A percentile compares a stretch with the other conserved stretches of the same genome.
phyloP scores from a whole-genome alignment of 2,888 invertebrate species.

The Drosophila koepferae region DNA sequence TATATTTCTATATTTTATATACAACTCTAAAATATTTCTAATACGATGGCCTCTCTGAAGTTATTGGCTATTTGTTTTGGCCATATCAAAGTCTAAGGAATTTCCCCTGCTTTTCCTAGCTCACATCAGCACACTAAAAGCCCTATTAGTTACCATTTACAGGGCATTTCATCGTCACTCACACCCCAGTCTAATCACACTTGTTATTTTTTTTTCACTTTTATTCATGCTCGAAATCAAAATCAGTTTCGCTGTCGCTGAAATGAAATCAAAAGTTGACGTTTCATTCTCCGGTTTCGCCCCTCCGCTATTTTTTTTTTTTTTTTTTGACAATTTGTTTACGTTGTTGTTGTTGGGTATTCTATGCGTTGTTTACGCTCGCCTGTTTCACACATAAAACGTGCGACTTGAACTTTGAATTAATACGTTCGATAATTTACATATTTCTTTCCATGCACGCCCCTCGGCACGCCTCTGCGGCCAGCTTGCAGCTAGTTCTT shows the following conservation, averaged over 20 bases:
- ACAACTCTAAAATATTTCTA: too few species aligned
- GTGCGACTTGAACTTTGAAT: conserved; percentile 80
- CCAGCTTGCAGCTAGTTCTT: conserved; percentile 21
- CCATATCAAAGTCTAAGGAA: too few species aligned
- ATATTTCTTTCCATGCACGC: conserved; percentile 46
- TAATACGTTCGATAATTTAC: conserved; percentile 79
- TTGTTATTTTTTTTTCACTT: conserved; percentile 5
- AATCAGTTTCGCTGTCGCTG: conserved; percentile 43
- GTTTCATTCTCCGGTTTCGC: conserved; percentile 24
- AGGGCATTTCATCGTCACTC: neutral
- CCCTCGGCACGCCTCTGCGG: neutral
- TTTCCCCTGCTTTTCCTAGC: too few species aligned
- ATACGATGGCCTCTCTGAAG: too few species aligned
- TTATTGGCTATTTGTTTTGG: too few species aligned
- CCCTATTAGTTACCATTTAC: neutral
- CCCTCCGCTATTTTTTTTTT: conserved; percentile 15
- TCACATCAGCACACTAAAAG: too few species aligned
- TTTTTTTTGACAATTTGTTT: conserved; percentile 56
- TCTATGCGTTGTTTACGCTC: conserved; percentile 56
- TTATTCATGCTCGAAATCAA: conserved; percentile 39
- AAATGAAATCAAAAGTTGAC: conserved; percentile 64
- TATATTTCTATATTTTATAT: too few species aligned
- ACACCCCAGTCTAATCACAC: neutral
- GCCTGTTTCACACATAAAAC: conserved; percentile 67
- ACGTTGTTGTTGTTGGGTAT: conserved; percentile 33